These are phyloP conservation scores for Acrobasis repandana DNA, from an alignment of 2,888 invertebrate genomes.

Conservation along the genomic window DNA sequence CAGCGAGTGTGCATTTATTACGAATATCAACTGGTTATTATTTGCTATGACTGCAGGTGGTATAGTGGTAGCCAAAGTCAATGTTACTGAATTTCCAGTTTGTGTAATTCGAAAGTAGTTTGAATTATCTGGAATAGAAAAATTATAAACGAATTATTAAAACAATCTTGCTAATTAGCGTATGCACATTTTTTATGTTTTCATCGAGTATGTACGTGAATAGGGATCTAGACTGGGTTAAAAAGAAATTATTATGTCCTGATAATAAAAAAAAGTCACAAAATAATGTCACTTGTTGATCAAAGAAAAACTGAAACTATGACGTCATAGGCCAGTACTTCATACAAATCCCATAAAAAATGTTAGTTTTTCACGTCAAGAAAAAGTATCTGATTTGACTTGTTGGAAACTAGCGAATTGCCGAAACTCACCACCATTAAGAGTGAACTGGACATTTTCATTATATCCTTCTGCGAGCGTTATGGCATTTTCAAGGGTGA, in stretches of 20 bases:
- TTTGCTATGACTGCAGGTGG: constrained; percentile 30
- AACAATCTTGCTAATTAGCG: too few relatives aligned
- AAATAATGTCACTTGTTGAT: too few relatives aligned
- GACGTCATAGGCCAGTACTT: too few relatives aligned
- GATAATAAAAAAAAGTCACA: too few relatives aligned
- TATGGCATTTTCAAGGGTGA: constrained; percentile 37
- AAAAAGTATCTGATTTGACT: too few relatives aligned
- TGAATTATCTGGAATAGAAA: constrained; percentile 23
- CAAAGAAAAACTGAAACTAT: too few relatives aligned
- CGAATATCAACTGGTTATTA: constrained; percentile 32
- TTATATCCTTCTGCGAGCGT: constrained; percentile 40
- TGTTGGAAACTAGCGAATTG: too few relatives aligned
- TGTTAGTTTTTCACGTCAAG: too few relatives aligned
- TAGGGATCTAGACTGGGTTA: too few relatives aligned
- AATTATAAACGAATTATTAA: not conserved
- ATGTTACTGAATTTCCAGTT: constrained; percentile 15
- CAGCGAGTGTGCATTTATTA: constrained; percentile 29
- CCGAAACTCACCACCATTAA: constrained; percentile 39
- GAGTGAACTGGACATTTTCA: constrained; percentile 34
- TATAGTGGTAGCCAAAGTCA: constrained; percentile 23
- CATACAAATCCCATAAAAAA: too few relatives aligned
- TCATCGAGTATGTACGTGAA: not conserved
- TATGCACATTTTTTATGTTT: too few relatives aligned
- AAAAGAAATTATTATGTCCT: too few relatives aligned
- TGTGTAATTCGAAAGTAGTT: constrained; percentile 22